Percentiles rank a stretch among this genome's conserved stretches.
These are phyloP conservation scores for Patella ulyssiponensis DNA, from an alignment of 2,888 invertebrate genomes.

Conservation along the genomic window DNA sequence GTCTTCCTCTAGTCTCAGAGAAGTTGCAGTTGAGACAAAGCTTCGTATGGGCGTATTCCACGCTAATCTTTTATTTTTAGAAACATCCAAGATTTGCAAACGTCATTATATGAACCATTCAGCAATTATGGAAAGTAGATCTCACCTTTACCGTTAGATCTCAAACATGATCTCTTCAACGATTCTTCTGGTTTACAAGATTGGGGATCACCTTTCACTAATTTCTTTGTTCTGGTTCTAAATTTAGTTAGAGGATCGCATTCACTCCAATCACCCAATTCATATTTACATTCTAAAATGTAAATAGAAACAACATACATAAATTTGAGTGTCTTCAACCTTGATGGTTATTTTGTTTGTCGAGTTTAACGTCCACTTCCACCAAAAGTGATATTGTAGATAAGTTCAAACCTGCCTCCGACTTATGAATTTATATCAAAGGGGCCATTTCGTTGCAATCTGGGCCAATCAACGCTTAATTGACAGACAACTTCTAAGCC, in stretches of 20 bases:
- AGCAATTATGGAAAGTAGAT: background rate
- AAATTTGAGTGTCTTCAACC: background rate
- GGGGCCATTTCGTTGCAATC: background rate
- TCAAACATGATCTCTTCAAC: constrained; percentile 50
- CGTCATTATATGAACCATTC: too few relatives aligned
- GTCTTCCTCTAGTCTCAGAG: too few relatives aligned
- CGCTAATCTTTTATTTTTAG: too few relatives aligned
- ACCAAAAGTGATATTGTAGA: too few relatives aligned
- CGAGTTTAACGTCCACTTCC: too few relatives aligned
- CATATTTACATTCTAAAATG: constrained; percentile 44
- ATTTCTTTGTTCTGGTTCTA: constrained; percentile 45
- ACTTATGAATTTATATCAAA: background rate
- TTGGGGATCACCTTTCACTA: constrained; percentile 47
- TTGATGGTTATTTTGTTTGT: too few relatives aligned
- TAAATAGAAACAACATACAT: background rate
- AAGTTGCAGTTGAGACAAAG: too few relatives aligned
- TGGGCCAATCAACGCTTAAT: background rate
- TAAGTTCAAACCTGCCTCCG: background rate
- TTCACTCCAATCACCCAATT: constrained; percentile 41
- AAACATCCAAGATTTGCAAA: too few relatives aligned
- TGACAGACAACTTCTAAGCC: too few relatives aligned
- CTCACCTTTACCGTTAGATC: constrained; percentile 55
- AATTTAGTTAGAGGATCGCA: constrained; percentile 44
- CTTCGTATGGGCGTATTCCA: too few relatives aligned
- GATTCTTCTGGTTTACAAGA: constrained; percentile 50